phyloP scores from a whole-genome alignment of 2,888 invertebrate species.

The Papilio protenor region DNA sequence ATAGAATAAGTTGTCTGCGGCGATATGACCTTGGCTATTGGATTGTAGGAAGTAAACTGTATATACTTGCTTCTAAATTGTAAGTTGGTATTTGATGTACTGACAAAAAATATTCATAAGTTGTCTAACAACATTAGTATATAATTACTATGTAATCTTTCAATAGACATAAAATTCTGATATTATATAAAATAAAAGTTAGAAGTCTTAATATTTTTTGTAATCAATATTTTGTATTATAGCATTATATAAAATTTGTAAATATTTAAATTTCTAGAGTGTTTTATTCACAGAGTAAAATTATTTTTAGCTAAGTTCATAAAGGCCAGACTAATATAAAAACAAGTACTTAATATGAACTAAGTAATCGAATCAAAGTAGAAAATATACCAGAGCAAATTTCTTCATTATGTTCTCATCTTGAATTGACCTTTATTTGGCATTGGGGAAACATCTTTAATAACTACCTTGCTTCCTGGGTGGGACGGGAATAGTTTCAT shows the following conservation, averaged over 20 bases:
- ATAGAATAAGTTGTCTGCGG: slow-evolving; percentile 80
- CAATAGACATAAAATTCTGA: slow-evolving; percentile 22
- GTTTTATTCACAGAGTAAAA: no score
- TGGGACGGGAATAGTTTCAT: no score
- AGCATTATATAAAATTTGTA: neutral
- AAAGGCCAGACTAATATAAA: no score
- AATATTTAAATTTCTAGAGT: no score
- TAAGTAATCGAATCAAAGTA: no score
- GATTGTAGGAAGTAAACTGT: slow-evolving; percentile 84
- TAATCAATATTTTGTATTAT: neutral
- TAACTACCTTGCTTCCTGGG: no score
- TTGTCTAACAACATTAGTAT: slow-evolving; percentile 56
- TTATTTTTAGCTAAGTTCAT: no score
- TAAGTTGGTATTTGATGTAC: slow-evolving; percentile 83
- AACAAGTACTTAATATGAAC: no score
- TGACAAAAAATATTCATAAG: slow-evolving; percentile 79
- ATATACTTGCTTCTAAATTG: slow-evolving; percentile 83
- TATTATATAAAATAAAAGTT: neutral
- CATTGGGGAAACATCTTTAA: no score
- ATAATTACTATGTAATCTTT: slow-evolving; percentile 51
- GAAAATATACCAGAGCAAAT: no score
- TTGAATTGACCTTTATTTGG: no score
- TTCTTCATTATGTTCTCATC: no score
- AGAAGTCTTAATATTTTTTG: neutral
- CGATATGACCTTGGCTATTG: slow-evolving; percentile 82